Conservation (phyloP, 1,140 invertebrate species). For the Nephila pilipes region DNA sequence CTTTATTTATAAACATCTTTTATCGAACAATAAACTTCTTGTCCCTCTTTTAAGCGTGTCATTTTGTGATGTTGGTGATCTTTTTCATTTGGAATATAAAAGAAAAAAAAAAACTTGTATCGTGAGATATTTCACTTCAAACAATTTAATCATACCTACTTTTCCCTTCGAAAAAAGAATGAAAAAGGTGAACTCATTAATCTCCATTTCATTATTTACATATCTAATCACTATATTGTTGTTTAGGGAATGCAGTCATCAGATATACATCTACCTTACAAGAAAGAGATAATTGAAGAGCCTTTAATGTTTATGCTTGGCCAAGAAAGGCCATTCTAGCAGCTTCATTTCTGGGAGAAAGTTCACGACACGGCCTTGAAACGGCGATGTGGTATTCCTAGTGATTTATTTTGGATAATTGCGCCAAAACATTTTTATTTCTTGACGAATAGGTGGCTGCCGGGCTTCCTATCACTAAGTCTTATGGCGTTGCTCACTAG, state of each 20-base stretch:
- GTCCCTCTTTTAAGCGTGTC: too few species aligned
- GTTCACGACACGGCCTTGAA: slow-evolving; percentile 35
- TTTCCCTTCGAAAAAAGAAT: background rate
- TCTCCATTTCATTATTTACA: background rate
- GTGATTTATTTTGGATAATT: slow-evolving; percentile 60
- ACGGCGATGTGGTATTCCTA: slow-evolving; percentile 32
- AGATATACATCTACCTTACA: background rate
- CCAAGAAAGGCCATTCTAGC: background rate
- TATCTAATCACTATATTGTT: background rate
- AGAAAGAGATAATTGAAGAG: background rate
- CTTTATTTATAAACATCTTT: too few species aligned
- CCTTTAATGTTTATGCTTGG: background rate
- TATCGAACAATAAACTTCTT: too few species aligned
- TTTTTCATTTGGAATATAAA: background rate
- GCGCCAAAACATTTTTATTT: slow-evolving; percentile 20
- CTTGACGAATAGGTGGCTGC: background rate
- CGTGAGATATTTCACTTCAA: background rate
- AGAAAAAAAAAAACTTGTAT: background rate
- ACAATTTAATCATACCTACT: background rate
- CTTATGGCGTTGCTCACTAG: background rate
- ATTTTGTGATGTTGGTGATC: background rate
- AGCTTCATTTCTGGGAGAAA: slow-evolving; percentile 1
- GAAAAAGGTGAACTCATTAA: background rate
- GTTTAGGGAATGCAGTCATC: background rate
- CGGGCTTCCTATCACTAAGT: background rate